Base-by-base conservation (phyloP, 1,140 invertebrate genomes). In the Papilio aristodemus region DNA sequence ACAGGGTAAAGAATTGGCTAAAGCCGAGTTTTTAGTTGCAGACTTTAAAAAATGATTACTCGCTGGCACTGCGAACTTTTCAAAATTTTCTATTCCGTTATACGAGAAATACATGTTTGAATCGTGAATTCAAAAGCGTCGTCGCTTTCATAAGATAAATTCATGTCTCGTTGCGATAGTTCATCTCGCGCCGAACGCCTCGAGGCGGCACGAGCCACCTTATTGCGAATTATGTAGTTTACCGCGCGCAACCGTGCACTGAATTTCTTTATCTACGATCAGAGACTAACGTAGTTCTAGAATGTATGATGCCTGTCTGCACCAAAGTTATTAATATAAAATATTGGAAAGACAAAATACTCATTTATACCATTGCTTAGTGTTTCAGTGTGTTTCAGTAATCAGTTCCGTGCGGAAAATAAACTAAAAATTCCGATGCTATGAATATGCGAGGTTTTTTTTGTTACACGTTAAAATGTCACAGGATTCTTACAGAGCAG, bases 211-310 rank as follows among this genome's bases (percentile, higher is more conserved):
- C 27, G 11, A 13, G 14, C 13, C 58, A 38, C 36, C 59, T 62
- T 62, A 62, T 62, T 62, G 59, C 59, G 59, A 62, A 62, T 62
- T 62, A 62, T 38, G 59, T 19, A 62, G 59, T 36, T 62, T 38
- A 62, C 59, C 59, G 36, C 59, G 59, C 36, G 36, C 36, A 14
- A 17, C 59, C 59, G 59, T 62, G 59, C 59, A 37, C 27, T 39
- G 59, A 62, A 62, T 62, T 62, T 62, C 27, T 62, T 62, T 62
- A 62, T 62, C 59, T 62, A 36, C 59, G 38, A 62, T 62, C 59
- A 62, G 38, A 38, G 27, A 37, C 41, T 43, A 43, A 43, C 46
- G 46, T 54, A 19, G 19, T 54, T 54, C 46, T 54, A 54, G 19
- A 54, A 54, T 54, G 46, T 22, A 25, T 54, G 13, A 54, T 54